Evolutionary conservation across 2,113 vertebrate genomes (phyloP).

Genomic region (Ceratotherium simum): DNA sequence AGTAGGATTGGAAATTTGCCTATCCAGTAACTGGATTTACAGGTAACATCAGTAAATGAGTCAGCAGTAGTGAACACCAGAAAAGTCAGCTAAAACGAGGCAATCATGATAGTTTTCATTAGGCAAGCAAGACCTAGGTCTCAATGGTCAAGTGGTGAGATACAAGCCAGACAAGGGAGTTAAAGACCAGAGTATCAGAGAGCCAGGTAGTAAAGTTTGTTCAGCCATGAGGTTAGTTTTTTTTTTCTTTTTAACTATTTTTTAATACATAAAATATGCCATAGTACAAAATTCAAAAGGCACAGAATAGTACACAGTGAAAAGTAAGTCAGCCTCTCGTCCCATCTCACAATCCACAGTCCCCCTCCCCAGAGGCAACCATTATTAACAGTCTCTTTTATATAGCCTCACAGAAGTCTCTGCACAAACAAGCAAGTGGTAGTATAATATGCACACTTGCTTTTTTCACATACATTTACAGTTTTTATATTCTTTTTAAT

Average conservation of each 20-base stretch:
- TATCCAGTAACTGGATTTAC: not conserved
- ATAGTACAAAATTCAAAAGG: not conserved
- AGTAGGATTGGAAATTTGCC: not conserved
- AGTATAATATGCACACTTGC: not conserved
- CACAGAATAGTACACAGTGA: not conserved
- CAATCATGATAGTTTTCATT: not conserved
- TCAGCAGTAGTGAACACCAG: not conserved
- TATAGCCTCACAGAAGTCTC: not conserved
- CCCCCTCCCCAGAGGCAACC: not conserved
- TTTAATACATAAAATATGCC: not conserved
- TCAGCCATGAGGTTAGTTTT: not conserved
- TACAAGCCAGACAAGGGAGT: not conserved
- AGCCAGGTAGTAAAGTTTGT: not conserved
- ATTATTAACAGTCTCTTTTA: not conserved
- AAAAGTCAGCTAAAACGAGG: not conserved
- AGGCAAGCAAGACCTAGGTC: not conserved
- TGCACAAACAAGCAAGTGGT: not conserved
- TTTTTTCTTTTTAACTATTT: not conserved
- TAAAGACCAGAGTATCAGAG: not conserved
- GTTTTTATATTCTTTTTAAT: slow-evolving; percentile 1
- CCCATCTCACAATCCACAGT: not conserved
- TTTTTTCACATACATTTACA: not conserved
- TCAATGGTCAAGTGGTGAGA: not conserved
- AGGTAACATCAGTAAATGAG: not conserved
- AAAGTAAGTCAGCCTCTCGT: not conserved